Percentiles rank a stretch among this genome's conserved stretches.
Conservation (phyloP, 2,797 vertebrate genomes). For the Arrhamphus sclerolepis region DNA sequence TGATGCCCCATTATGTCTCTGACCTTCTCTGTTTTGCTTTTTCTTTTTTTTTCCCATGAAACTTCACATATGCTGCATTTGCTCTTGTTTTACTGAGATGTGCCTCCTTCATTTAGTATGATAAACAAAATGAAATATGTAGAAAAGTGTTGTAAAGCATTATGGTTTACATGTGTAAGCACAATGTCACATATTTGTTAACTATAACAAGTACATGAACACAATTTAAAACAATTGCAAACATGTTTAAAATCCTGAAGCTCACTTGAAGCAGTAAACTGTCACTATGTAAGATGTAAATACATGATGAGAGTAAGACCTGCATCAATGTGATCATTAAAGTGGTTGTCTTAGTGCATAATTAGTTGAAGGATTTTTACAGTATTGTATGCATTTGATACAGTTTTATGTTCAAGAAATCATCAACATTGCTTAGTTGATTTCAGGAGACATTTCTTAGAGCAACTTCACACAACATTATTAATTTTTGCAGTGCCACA, state of each 20-base stretch:
- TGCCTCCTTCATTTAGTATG: no score
- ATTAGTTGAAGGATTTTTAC: no score
- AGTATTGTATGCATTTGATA: background rate
- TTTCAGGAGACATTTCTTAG: background rate
- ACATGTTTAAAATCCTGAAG: no score
- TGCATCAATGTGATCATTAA: background rate
- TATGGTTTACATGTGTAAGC: no score
- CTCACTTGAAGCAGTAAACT: no score
- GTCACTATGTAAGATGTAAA: no score
- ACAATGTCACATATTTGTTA: no score
- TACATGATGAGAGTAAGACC: background rate
- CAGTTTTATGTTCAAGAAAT: background rate
- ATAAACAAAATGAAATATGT: background rate
- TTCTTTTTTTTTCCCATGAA: background rate
- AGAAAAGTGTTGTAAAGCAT: background rate
- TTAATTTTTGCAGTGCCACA: no score
- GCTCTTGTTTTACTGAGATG: background rate
- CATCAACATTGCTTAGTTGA: background rate
- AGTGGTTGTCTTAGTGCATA: background rate
- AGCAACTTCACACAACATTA: no score
- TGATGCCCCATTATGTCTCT: slow-evolving; percentile 15
- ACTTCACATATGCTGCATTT: background rate
- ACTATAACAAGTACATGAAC: background rate
- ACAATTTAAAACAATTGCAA: background rate
- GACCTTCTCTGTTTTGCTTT: background rate